These are phyloP conservation scores for Gila robusta DNA, from an alignment of 2,797 vertebrate genomes.

Conservation along the genomic window DNA sequence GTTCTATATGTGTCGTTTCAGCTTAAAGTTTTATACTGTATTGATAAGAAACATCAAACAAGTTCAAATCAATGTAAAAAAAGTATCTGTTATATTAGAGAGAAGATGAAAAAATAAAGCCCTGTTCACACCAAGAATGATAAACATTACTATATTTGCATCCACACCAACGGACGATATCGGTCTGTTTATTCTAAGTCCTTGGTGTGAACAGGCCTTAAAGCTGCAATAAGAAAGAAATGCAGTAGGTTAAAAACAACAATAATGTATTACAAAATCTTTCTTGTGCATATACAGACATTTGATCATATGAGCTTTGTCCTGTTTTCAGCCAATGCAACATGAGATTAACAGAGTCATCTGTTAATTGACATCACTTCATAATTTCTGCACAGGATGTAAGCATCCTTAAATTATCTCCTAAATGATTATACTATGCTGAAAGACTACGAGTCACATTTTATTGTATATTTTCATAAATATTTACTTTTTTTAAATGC, in stretches of 20 bases:
- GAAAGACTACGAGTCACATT: background rate
- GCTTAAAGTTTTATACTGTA: background rate
- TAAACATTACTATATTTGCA: background rate
- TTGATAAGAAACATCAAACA: background rate
- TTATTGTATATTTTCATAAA: background rate
- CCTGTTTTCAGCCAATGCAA: too few species aligned
- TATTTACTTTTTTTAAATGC: background rate
- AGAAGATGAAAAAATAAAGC: background rate
- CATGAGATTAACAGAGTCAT: background rate
- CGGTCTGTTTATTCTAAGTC: background rate
- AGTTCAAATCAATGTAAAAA: background rate
- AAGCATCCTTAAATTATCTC: slow-evolving; percentile 11
- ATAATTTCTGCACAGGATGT: background rate
- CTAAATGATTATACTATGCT: background rate
- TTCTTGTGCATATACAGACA: background rate
- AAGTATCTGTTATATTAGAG: background rate
- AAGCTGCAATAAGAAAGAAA: background rate
- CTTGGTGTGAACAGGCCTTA: background rate
- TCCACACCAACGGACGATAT: background rate
- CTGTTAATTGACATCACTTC: background rate
- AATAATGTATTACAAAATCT: background rate
- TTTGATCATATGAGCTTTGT: too few species aligned
- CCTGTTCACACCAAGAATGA: background rate
- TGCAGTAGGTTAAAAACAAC: background rate
- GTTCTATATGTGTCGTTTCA: background rate